These are phyloP conservation scores for Drosophila cardini DNA, from an alignment of 1,140 invertebrate species.

Conservation along the genomic window DNA sequence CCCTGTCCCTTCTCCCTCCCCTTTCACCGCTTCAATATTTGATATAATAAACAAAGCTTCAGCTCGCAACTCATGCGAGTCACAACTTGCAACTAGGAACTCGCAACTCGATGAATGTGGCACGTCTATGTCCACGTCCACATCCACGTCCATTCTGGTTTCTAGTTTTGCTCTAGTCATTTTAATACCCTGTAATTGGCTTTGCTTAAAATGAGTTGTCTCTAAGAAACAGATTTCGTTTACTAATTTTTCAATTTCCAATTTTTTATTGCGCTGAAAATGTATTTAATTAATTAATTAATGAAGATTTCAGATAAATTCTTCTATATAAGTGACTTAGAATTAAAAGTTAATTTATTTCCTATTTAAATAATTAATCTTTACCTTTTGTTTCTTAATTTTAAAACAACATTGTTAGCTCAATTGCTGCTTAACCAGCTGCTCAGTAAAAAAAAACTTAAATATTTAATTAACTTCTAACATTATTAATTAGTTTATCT, in stretches of 20 bases:
- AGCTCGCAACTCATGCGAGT: slow-evolving; percentile 77
- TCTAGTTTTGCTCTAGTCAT: background rate
- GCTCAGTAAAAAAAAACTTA: no score
- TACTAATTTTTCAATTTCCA: no score
- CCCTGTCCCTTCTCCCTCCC: background rate
- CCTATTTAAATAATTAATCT: no score
- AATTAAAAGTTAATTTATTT: no score
- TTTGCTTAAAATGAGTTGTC: background rate
- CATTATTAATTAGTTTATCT: background rate
- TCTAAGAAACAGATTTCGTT: background rate
- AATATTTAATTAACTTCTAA: no score
- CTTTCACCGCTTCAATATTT: slow-evolving; percentile 11
- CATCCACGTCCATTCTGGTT: slow-evolving; percentile 28
- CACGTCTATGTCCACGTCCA: slow-evolving; percentile 37
- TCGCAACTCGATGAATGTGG: slow-evolving; percentile 39
- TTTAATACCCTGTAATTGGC: slow-evolving; percentile 3
- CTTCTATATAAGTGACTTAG: no score
- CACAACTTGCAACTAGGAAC: slow-evolving; percentile 45
- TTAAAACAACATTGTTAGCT: no score
- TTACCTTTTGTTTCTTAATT: no score
- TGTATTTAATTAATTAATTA: no score
- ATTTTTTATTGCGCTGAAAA: no score
- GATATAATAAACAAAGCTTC: slow-evolving; percentile 74
- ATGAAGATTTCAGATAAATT: no score
- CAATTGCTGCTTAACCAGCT: no score